Evolutionary conservation across 2,888 invertebrate species (phyloP), one percentile per base, ranked within the genome.

Genomic region (Aspidiotus rigidus): DNA sequence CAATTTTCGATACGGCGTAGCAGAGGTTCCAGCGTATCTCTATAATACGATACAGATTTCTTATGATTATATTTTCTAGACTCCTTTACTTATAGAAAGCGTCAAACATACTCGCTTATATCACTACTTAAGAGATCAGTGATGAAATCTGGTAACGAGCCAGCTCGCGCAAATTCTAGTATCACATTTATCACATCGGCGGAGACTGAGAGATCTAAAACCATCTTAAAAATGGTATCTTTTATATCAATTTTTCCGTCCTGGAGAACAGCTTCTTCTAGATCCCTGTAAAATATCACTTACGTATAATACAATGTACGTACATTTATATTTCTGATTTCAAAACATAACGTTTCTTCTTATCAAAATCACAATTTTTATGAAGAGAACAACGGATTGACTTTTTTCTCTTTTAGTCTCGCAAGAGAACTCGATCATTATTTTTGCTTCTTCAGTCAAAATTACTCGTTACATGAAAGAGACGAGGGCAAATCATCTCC

Each of bases 1-100:
- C 67, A 67, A 16, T 59, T 67, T 60, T 67, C 67, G 13, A 67
- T 67, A 39, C 67, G 41, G 7, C 49, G 49, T 56, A 67, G 13
- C 39, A 67, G 53, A 17, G 59, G 39, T 10, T 59, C 44, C 2
- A 60, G 15, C 6, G 40, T 67, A 11, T 60, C 49, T n/a, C 67
- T 67, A 40, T n/a, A 63, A 63, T n/a, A 17, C 16, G 44, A 53
- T 7, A n/a, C 6, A 7, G 28, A 62, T 42, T 9, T 39, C 16
- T 8, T n/a, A 62, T 42, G 2, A 9, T 60, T 60, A 49, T 49
- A 6, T n/a, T 13, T 49, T 6, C 28, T 28, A 28, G n/a, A 28
- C 28, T 28, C 28, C 28, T 1, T 28, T 28, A 28, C 28, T 28
- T 1, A 28, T 28, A 28, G 1, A 28, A 5, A 1, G 28, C 28